Base-by-base conservation (phyloP, 2,888 invertebrate species). In the Acleris holmiana region DNA sequence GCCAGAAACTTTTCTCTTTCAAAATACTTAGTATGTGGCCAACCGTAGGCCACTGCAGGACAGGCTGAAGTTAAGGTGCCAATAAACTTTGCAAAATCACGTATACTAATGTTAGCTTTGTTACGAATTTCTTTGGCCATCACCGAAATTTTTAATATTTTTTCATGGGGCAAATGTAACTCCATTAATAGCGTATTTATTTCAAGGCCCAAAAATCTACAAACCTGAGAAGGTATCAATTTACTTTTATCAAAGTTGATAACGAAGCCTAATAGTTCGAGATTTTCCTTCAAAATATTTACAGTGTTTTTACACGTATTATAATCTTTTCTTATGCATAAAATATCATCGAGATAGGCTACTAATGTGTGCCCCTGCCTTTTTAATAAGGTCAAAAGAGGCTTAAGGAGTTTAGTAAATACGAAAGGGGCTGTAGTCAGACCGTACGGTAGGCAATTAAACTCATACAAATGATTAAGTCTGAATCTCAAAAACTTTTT, bases 391-490 rank as follows among this genome's bases (percentile, higher is more conserved):
- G 25, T 6, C 18, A 44, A 13, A 15, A 60, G 7, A 25, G 60
- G 53, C 23, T 60, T 44, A 18, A 60, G 19, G 23, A 60, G 25
- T 23, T 60, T 60, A 10, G 60, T 60, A n/a, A 60, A 60, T 4
- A 54, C 54, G 15, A 54, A 19, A 2, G 54, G 44, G 7, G 51
- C 60, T 25, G 53, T 53, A 10, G 25, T 51, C 2, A 60, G 46
- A 5, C 60, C 51, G 17, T 51, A 46, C 10, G 60, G 60, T 10
- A 60, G 19, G 15, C 51, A 51, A 25, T 51, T 60, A 18, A 60
- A 60, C 25, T 60, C 60, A 15, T 46, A 60, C 25, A 60, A 18
- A 15, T 60, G 3, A 15, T 46, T 25, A 15, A 23, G 53, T 46
- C 46, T 25, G 29, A 60, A 60, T 13, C 53, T 41, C 15, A 60